Evolutionary conservation across 1,140 invertebrate species (phyloP).

Genomic region (Lithobius niger): DNA sequence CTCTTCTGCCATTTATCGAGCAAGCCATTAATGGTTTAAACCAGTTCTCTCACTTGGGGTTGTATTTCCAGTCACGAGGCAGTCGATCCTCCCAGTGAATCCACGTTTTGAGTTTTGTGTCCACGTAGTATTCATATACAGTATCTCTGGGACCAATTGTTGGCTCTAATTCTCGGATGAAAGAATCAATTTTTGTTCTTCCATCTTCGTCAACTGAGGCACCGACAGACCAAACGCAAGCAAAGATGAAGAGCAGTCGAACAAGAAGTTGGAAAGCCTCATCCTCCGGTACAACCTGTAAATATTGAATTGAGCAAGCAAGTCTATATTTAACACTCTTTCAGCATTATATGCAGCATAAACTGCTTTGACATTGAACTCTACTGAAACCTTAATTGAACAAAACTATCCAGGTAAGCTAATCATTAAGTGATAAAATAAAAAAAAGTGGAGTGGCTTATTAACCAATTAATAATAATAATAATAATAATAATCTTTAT

Average conservation of each 20-base stretch:
- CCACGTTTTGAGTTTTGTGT: conserved; percentile 49
- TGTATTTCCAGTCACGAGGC: conserved; percentile 51
- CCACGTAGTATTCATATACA: conserved; percentile 74
- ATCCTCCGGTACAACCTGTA: not conserved
- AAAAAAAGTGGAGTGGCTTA: too few species aligned
- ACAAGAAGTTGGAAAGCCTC: not conserved
- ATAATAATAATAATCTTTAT: too few species aligned
- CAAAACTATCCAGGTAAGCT: too few species aligned
- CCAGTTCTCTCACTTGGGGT: conserved; percentile 38
- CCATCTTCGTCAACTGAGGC: conserved; percentile 61
- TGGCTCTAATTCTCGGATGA: conserved; percentile 64
- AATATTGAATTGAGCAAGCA: not conserved
- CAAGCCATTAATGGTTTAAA: not conserved
- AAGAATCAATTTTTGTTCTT: conserved; percentile 61
- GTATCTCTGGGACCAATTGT: conserved; percentile 70
- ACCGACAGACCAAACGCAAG: conserved; percentile 67
- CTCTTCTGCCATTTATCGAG: too few species aligned
- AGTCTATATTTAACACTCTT: not conserved
- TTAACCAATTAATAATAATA: too few species aligned
- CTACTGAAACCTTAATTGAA: too few species aligned
- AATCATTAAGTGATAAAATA: too few species aligned
- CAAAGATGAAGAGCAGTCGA: conserved; percentile 26
- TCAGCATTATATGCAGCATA: not conserved
- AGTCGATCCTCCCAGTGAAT: conserved; percentile 63
- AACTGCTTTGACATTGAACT: too few species aligned